Evolutionary conservation across 2,888 invertebrate genomes (phyloP).

Genomic region (Antitype chi): DNA sequence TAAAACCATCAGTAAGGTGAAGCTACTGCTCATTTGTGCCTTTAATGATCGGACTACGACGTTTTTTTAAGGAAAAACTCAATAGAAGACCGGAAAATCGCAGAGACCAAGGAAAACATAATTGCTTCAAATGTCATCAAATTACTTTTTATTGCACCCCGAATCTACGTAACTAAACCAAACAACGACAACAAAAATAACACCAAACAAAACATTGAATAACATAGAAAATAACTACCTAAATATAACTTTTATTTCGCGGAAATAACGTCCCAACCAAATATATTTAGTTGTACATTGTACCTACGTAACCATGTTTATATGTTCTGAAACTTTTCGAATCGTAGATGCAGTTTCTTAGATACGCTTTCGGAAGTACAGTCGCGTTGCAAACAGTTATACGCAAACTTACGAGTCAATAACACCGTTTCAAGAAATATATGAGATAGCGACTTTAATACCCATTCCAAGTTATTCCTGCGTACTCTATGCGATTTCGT

Average conservation of each 20-base stretch:
- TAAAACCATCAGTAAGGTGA: background rate
- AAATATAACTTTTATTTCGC: slow-evolving; percentile 69
- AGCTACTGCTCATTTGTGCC: background rate
- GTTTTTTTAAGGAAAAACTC: slow-evolving; percentile 1
- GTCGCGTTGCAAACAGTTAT: slow-evolving; percentile 78
- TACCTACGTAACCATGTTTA: slow-evolving; percentile 68
- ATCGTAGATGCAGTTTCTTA: slow-evolving; percentile 67
- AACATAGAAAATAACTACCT: slow-evolving; percentile 63
- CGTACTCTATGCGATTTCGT: slow-evolving; percentile 55
- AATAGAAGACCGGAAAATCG: background rate
- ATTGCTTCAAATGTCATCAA: slow-evolving; percentile 18
- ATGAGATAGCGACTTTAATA: slow-evolving; percentile 68
- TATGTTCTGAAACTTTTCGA: slow-evolving; percentile 69
- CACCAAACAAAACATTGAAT: slow-evolving; percentile 52
- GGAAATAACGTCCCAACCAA: slow-evolving; percentile 62
- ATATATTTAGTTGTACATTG: slow-evolving; percentile 59
- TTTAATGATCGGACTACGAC: background rate
- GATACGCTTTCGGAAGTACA: slow-evolving; percentile 70
- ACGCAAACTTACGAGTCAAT: slow-evolving; percentile 85
- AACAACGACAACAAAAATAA: slow-evolving; percentile 56
- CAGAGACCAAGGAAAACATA: slow-evolving; percentile 5
- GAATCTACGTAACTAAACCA: slow-evolving; percentile 18
- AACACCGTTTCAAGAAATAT: slow-evolving; percentile 84
- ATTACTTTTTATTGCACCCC: slow-evolving; percentile 35
- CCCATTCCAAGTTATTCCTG: slow-evolving; percentile 65